Percentiles rank a stretch among this genome's conserved stretches.
phyloP scores from a whole-genome alignment of 2,888 invertebrate genomes.

The Philopedon plagiatum region DNA sequence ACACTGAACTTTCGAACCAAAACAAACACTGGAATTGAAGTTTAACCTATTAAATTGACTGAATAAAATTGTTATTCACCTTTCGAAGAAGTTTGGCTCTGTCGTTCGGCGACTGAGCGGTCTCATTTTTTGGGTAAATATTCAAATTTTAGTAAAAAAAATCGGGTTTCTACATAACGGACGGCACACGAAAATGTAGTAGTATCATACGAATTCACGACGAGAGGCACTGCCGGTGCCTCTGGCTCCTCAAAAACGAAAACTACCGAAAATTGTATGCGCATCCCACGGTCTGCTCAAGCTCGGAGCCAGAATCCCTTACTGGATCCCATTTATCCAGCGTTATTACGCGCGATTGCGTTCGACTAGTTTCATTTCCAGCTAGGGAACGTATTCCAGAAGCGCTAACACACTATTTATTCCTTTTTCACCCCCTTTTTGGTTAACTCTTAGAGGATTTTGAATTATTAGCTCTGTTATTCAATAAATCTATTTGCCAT shows the following conservation, averaged over 20 bases:
- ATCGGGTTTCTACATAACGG: conserved; percentile 44
- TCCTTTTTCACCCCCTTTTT: neutral
- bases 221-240: conserved; percentile 47
- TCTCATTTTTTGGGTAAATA: conserved; percentile 27
- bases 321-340: conserved; percentile 41
- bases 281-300: conserved; percentile 57
- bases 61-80: conserved; percentile 17
- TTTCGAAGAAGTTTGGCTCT: conserved; percentile 24
- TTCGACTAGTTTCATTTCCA: conserved; percentile 22
- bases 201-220: conserved; percentile 46
- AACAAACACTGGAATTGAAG: conserved; percentile 11
- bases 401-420: neutral
- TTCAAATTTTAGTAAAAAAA: conserved; percentile 29
- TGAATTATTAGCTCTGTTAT: neutral
- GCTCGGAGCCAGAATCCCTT: conserved; percentile 52
- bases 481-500: neutral
- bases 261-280: conserved; percentile 50
- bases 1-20: conserved; percentile 6
- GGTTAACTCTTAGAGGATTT: neutral
- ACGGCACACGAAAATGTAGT: conserved; percentile 44
- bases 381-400: conserved; percentile 8
- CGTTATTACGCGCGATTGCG: conserved; percentile 39
- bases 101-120: conserved; percentile 19
- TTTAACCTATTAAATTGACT: neutral
- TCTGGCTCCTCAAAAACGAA: conserved; percentile 45